Conservation (phyloP, 2,888 invertebrate genomes). For the Eristalis tenax region DNA sequence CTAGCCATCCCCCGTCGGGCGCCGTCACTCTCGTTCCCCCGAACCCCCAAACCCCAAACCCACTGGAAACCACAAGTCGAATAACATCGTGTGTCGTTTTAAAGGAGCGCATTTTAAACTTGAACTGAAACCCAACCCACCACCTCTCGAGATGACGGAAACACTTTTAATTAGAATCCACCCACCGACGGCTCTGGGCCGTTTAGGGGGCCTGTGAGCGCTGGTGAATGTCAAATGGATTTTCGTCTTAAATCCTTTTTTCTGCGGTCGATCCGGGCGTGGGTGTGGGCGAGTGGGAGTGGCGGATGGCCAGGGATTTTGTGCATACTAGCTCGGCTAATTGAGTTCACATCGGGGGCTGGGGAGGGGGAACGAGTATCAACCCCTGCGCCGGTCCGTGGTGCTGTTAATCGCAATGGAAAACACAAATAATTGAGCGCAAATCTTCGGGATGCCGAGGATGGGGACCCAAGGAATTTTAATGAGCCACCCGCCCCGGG, state of each 20-base stretch:
- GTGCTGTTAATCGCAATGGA: conserved; percentile 18
- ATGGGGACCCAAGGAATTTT: conserved; percentile 1
- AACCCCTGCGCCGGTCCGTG: not conserved
- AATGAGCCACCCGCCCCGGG: not conserved
- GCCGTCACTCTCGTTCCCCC: not conserved
- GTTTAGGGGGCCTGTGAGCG: not conserved
- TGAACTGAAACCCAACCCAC: not conserved
- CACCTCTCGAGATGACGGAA: no score
- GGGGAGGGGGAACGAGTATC: not conserved
- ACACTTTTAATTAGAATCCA: conserved; percentile 18
- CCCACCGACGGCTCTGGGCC: not conserved
- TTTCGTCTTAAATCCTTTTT: conserved; percentile 24
- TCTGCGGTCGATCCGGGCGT: not conserved
- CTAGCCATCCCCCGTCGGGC: not conserved
- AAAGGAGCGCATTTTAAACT: not conserved
- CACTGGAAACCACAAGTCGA: not conserved
- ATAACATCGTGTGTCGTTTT: not conserved
- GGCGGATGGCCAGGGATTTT: not conserved
- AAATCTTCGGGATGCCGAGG: not conserved
- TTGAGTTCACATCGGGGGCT: conserved; percentile 19
- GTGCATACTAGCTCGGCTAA: conserved; percentile 7
- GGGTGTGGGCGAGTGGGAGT: not conserved
- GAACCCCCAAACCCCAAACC: not conserved
- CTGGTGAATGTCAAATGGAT: conserved; percentile 40
- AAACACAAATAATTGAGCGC: conserved; percentile 23